Conservation (phyloP, 2,113 vertebrate species). For the Apodemus speciosus region DNA sequence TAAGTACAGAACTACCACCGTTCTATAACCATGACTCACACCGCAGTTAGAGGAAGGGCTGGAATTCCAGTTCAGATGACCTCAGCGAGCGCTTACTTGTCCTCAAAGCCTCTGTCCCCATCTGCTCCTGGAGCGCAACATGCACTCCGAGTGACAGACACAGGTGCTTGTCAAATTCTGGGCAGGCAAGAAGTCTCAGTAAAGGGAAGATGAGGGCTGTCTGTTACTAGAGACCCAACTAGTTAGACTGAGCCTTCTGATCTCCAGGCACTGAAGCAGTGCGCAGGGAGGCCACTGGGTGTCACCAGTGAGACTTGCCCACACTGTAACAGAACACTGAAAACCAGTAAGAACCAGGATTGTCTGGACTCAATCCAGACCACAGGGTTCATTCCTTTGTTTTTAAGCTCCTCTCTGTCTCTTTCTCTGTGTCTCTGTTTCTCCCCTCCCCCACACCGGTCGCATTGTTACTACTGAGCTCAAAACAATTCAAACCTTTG, state of each 20-base stretch:
- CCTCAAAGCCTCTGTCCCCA: not conserved
- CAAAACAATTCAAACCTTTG: not conserved
- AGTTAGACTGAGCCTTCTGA: not conserved
- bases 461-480: not conserved
- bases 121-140: not conserved
- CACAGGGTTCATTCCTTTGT: not conserved
- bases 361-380: not conserved
- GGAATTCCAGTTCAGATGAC: not conserved
- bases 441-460: accelerated
- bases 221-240: not conserved
- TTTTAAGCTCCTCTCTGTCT: not conserved
- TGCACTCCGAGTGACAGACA: not conserved
- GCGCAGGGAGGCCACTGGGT: not conserved
- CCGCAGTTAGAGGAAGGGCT: not conserved
- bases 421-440: too few species aligned
- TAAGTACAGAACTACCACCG: accelerated
- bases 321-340: too few species aligned
- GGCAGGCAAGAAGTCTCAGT: not conserved
- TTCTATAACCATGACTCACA: not conserved
- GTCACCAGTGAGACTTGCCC: not conserved
- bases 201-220: not conserved
- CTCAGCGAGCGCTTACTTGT: not conserved
- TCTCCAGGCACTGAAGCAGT: not conserved
- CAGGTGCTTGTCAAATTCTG: too few species aligned
- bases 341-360: not conserved